Conservation (phyloP, 2,888 invertebrate genomes). For the Zaprionus bogoriensis region DNA sequence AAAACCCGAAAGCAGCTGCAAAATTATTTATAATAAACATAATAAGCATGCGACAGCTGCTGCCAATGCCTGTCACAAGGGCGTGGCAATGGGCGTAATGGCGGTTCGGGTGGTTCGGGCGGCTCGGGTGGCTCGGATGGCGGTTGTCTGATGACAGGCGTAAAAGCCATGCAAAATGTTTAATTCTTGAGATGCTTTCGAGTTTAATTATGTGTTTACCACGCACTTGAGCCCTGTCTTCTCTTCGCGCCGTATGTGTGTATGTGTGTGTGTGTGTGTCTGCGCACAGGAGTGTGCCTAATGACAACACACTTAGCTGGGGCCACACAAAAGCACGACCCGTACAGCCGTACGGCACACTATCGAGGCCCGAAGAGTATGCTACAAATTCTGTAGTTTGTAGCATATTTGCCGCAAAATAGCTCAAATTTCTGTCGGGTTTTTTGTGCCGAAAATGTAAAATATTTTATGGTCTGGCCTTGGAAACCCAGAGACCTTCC, state of each 20-base stretch:
- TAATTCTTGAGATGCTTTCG: constrained; percentile 67
- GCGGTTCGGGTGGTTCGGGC: background rate
- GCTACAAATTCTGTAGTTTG: constrained; percentile 53
- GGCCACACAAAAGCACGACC: constrained; percentile 2
- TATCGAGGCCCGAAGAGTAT: constrained; percentile 35
- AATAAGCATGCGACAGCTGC: constrained; percentile 66
- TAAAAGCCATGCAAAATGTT: constrained; percentile 59
- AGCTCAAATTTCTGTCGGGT: constrained; percentile 54
- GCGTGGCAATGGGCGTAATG: constrained; percentile 17
- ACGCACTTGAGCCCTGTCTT: constrained; percentile 32
- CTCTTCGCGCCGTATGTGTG: background rate
- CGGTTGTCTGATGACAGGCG: constrained; percentile 56
- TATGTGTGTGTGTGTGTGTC: constrained; percentile 2
- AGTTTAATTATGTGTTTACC: constrained; percentile 77
- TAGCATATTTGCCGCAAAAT: constrained; percentile 66
- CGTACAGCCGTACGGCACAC: background rate
- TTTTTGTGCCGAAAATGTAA: constrained; percentile 49
- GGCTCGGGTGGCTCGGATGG: constrained; percentile 18
- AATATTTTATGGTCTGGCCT: constrained; percentile 69
- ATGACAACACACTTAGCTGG: too few species aligned
- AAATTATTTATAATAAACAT: constrained; percentile 76
- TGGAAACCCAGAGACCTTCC: constrained; percentile 22
- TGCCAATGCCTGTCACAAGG: constrained; percentile 56
- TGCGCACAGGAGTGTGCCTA: constrained; percentile 11
- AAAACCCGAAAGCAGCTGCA: constrained; percentile 49